Conservation (phyloP, 2,113 vertebrate genomes). For the Nothocercus nigrocapillus region DNA sequence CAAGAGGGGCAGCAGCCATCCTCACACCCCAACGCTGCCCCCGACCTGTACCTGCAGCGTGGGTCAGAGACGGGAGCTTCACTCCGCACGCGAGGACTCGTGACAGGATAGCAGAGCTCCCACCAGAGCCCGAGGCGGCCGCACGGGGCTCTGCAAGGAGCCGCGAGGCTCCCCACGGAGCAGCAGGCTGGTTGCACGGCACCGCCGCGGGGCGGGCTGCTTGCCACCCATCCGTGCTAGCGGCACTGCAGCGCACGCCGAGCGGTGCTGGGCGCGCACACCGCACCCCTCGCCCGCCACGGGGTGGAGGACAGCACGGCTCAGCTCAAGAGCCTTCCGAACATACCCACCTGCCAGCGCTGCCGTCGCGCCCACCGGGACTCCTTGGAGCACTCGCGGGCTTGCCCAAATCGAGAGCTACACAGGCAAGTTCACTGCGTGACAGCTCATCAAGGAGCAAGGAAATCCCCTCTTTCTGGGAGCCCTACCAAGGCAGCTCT, state of each 20-base stretch:
- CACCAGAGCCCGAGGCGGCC: not conserved
- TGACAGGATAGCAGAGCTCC: not conserved
- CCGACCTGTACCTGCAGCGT: accelerated
- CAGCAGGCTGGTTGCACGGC: not conserved
- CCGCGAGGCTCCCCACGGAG: not conserved
- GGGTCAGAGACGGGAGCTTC: not conserved
- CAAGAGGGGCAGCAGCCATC: accelerated
- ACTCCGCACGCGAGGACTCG: accelerated
- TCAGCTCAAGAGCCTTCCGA: not conserved
- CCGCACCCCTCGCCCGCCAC: too few relatives aligned
- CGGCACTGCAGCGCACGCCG: too few relatives aligned
- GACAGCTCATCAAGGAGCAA: accelerated
- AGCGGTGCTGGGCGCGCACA: too few relatives aligned
- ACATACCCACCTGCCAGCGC: not conserved
- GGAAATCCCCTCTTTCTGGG: not conserved
- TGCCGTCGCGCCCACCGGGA: not conserved
- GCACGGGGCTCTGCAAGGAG: not conserved
- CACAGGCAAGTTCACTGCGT: not conserved
- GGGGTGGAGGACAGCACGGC: not conserved
- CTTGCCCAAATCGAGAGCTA: not conserved
- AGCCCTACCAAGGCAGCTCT: not conserved
- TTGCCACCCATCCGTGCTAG: not conserved
- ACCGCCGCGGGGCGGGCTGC: accelerated
- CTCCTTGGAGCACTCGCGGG: not conserved
- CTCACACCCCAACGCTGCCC: not conserved